A percentile compares a stretch with the other conserved stretches of the same genome.
Conservation (phyloP, 2,888 invertebrate genomes). For the Hipparchia sbordonii region DNA sequence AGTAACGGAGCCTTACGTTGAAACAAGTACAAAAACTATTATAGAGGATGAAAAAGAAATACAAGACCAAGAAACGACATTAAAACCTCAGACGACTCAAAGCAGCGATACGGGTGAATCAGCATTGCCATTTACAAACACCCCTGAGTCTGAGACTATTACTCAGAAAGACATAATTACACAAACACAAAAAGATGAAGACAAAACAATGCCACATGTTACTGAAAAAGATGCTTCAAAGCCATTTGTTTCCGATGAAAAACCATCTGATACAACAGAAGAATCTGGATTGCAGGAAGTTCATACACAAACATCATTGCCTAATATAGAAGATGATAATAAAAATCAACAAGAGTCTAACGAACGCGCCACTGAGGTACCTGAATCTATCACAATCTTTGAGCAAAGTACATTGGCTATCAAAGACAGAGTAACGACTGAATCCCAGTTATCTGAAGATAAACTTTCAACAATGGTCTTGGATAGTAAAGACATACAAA, state of each 20-base stretch:
- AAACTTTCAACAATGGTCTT: neutral
- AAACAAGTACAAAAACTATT: constrained; percentile 11
- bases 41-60: neutral
- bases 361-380: neutral
- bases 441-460: constrained; percentile 17
- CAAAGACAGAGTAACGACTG: constrained; percentile 20
- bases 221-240: constrained; percentile 1
- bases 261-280: constrained; percentile 19
- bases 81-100: constrained; percentile 28
- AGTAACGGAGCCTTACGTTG: constrained; percentile 14
- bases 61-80: constrained; percentile 36
- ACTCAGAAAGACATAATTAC: constrained; percentile 36
- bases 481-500: constrained; percentile 16
- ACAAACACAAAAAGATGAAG: neutral
- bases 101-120: constrained; percentile 32
- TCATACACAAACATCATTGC: constrained; percentile 5
- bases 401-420: constrained; percentile 7
- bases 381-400: constrained; percentile 12
- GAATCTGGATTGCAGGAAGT: constrained; percentile 1
- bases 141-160: constrained; percentile 38
- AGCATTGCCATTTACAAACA: constrained; percentile 30
- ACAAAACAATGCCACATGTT: neutral
- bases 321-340: neutral
- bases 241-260: neutral
- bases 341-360: constrained; percentile 1